These are phyloP conservation scores for Microchirus variegatus DNA, from an alignment of 2,797 vertebrate genomes.

Conservation along the genomic window DNA sequence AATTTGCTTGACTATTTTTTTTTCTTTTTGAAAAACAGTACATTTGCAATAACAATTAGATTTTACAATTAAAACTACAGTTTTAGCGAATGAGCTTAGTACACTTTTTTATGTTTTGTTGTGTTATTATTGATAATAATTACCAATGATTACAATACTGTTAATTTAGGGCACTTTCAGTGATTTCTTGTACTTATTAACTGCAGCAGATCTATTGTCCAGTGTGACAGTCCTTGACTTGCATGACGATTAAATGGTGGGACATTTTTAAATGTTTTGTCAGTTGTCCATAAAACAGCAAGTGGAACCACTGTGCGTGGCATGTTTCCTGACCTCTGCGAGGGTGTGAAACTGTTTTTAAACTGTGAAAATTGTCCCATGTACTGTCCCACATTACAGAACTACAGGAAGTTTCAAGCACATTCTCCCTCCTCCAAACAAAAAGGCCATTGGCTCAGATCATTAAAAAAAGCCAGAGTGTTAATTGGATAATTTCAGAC, in stretches of 20 bases:
- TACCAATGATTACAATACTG: too few species aligned
- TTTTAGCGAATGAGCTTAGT: too few species aligned
- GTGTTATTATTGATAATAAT: too few species aligned
- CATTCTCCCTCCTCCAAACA: neutral
- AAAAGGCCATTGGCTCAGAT: slow-evolving; percentile 29
- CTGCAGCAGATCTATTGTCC: too few species aligned
- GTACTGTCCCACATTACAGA: slow-evolving; percentile 3
- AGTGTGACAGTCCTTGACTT: too few species aligned
- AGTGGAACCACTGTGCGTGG: neutral
- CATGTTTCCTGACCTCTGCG: neutral
- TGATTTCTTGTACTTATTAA: too few species aligned
- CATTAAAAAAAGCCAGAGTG: slow-evolving; percentile 45
- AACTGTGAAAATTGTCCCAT: neutral
- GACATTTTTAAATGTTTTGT: neutral
- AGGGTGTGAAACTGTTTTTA: neutral
- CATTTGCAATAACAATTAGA: too few species aligned
- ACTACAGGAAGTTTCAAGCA: slow-evolving; percentile 3
- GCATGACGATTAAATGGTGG: neutral
- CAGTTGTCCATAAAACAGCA: neutral
- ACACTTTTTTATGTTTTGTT: too few species aligned
- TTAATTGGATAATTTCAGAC: slow-evolving; percentile 64
- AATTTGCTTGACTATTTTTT: too few species aligned
- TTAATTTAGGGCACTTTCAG: too few species aligned
- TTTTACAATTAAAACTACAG: too few species aligned
- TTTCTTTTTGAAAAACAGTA: too few species aligned